These are phyloP conservation scores for Trisateles emortualis DNA, from an alignment of 2,888 invertebrate species.

Conservation along the genomic window DNA sequence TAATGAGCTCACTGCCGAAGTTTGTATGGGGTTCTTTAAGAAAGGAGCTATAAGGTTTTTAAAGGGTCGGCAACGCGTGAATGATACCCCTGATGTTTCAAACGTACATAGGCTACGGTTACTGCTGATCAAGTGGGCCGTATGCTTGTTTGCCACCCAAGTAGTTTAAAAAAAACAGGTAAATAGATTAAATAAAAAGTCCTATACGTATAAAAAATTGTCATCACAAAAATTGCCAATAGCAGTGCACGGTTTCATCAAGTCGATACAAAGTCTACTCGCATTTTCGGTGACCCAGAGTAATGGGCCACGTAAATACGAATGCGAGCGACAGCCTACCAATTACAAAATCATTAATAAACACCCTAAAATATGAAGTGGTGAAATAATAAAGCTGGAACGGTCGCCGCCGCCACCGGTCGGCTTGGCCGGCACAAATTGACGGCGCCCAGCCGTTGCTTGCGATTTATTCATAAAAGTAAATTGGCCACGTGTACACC, in stretches of 20 bases:
- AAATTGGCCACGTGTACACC: constrained; percentile 65
- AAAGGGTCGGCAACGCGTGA: too few relatives aligned
- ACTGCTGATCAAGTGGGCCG: too few relatives aligned
- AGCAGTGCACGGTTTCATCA: constrained; percentile 17
- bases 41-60: too few relatives aligned
- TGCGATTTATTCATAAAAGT: constrained; percentile 54
- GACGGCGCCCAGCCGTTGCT: constrained; percentile 48
- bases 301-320: constrained; percentile 66
- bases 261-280: constrained; percentile 17
- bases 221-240: constrained; percentile 1
- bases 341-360: constrained; percentile 82
- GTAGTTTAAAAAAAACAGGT: too few relatives aligned
- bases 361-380: constrained; percentile 75
- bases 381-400: constrained; percentile 65
- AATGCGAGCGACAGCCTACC: constrained; percentile 68
- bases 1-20: too few relatives aligned
- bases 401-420: too few relatives aligned
- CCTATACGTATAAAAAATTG: constrained; percentile 16
- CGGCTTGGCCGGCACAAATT: constrained; percentile 58
- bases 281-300: constrained; percentile 42
- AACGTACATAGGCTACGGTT: too few relatives aligned
- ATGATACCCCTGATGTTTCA: too few relatives aligned
- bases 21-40: too few relatives aligned
- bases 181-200: too few relatives aligned
- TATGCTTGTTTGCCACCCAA: too few relatives aligned